Percentiles rank a stretch among this genome's conserved stretches.
phyloP scores from a whole-genome alignment of 2,113 vertebrate genomes.

The Willisornis vidua region DNA sequence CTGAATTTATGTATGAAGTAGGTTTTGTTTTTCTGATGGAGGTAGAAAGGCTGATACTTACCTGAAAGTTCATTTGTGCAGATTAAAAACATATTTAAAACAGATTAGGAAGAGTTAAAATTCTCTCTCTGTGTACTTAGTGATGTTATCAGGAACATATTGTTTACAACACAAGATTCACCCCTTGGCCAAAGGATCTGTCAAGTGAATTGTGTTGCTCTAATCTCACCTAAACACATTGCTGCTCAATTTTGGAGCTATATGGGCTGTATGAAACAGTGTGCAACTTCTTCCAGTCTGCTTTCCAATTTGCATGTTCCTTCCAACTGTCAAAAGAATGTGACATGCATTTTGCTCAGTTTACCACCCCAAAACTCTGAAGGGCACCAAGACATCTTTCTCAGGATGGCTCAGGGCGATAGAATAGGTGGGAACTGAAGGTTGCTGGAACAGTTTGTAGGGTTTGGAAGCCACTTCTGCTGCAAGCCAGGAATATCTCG shows the following conservation, averaged over 20 bases:
- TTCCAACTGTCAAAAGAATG: not conserved
- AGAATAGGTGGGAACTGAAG: not conserved
- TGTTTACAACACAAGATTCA: not conserved
- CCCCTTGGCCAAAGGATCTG: not conserved
- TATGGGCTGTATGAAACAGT: fast-evolving
- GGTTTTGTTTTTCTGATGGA: not conserved
- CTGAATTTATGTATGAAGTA: not conserved
- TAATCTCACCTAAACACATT: not conserved
- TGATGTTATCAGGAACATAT: not conserved
- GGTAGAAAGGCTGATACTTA: not conserved
- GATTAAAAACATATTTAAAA: not conserved
- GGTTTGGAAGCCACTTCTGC: not conserved
- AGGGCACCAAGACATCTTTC: not conserved
- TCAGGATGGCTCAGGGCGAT: not conserved
- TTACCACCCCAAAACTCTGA: not conserved
- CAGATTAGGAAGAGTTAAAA: not conserved
- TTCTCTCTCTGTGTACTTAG: not conserved
- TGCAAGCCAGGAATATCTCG: not conserved
- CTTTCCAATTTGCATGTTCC: not conserved
- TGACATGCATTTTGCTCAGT: not conserved
- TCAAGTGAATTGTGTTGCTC: not conserved
- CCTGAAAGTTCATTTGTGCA: not conserved
- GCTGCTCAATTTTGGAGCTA: not conserved
- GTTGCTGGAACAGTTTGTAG: not conserved
- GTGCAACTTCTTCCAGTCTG: not conserved